Evolutionary conservation across 2,888 invertebrate genomes (phyloP), one percentile per base, ranked within the genome.

Genomic region (Microchrysa polita): DNA sequence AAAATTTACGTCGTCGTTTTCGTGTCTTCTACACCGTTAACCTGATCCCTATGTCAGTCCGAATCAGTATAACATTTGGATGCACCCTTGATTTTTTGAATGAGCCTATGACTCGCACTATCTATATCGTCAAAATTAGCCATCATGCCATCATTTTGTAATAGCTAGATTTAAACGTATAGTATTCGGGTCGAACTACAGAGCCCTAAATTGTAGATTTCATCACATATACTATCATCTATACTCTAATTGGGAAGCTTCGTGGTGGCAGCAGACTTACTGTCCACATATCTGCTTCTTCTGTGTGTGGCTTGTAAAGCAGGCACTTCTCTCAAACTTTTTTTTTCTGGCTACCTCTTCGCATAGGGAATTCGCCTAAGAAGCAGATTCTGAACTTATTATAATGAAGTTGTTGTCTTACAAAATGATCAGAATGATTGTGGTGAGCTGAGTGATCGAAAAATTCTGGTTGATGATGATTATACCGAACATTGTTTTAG

Each of bases 361-460:
- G 18, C 20, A 34, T 34, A 34, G 27, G 2, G 27, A 7, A 7
- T 34, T 34, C 27, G 27, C 22, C 44, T 22, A 5, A 65, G 22
- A 5, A 65, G 22, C 48, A 12, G 14, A 48, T 65, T 65, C 65
- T 48, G 44, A 48, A 48, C 20, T n/a, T 9, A n/a, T n/a, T n/a
- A n/a, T 65, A 65, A 65, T 65, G 65, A 65, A 65, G 65, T 65
- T 65, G 65, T 65, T 65, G 42, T n/a, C 65, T 65, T 22, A 44
- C 44, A 34, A 42, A 61, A 42, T 18, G 23, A 61, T 12, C 42
- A 40, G 42, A 40, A 63, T 23, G 48, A 48, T 2, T 27, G 5
- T n/a, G 63, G 10, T n/a, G n/a, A n/a, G n/a, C n/a, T n/a, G n/a
- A 18, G 20, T 22, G 20, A 48, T 48, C 65, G 27, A 34, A 42